Conservation (phyloP, 1,140 invertebrate species). For the Caenorhabditis brenneri region DNA sequence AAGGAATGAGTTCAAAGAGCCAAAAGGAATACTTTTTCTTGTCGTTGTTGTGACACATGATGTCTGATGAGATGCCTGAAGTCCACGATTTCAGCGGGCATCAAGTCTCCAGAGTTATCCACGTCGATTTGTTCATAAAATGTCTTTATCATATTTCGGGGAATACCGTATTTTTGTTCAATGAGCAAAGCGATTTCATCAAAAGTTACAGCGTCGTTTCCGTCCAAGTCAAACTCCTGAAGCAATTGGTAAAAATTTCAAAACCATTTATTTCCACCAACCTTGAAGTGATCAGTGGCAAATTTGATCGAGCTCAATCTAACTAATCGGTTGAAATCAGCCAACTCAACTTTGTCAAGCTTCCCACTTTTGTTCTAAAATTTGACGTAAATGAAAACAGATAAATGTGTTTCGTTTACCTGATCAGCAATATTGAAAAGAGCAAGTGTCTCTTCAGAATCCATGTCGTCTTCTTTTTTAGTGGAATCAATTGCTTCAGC, state of each 20-base stretch:
- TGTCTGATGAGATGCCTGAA: constrained; percentile 43
- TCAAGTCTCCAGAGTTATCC: constrained; percentile 63
- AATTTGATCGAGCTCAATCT: constrained; percentile 69
- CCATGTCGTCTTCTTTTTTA: constrained; percentile 66
- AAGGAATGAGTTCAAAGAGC: background rate
- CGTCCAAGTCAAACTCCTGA: constrained; percentile 67
- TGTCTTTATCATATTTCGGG: constrained; percentile 56
- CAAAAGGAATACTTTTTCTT: constrained; percentile 26
- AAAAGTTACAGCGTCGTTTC: constrained; percentile 64
- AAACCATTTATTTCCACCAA: constrained; percentile 24
- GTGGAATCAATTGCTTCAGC: constrained; percentile 64
- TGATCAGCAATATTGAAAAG: constrained; percentile 70
- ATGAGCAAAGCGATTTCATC: constrained; percentile 67
- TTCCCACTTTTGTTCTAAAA: constrained; percentile 54
- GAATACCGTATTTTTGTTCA: constrained; percentile 65
- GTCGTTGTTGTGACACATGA: constrained; percentile 8
- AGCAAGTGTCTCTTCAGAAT: constrained; percentile 61
- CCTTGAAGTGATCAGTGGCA: constrained; percentile 67
- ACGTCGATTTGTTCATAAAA: constrained; percentile 68
- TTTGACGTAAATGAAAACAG: constrained; percentile 2
- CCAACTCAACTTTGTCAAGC: constrained; percentile 63
- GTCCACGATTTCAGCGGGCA: constrained; percentile 68
- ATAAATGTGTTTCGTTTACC: constrained; percentile 33
- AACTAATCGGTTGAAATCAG: constrained; percentile 68
- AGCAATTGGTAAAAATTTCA: background rate